Conservation (phyloP, 2,888 invertebrate genomes). For the Griposia aprilina region DNA sequence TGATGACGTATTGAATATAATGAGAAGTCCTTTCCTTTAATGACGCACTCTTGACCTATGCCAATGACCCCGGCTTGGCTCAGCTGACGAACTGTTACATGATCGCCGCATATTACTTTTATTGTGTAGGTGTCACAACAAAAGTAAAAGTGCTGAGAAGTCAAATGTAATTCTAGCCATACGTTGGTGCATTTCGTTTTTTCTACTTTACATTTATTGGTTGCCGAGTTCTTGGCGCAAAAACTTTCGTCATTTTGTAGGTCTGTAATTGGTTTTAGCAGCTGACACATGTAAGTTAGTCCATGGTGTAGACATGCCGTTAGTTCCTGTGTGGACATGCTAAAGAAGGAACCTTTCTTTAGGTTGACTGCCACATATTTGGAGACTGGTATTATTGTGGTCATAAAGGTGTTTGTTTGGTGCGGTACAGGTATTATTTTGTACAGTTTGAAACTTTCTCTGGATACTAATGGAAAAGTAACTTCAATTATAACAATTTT, state of each 20-base stretch:
- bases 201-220: neutral
- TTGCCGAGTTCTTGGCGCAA: neutral
- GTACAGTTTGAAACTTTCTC: conserved; percentile 15
- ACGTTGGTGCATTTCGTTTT: conserved; percentile 3
- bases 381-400: conserved; percentile 13
- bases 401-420: too few relatives aligned
- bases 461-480: conserved; percentile 1
- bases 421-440: conserved; percentile 12
- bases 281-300: neutral
- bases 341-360: conserved; percentile 3
- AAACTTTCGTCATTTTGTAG: conserved; percentile 10
- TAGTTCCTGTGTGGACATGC: neutral
- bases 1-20: conserved; percentile 22
- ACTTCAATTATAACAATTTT: too few relatives aligned
- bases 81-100: conserved; percentile 23
- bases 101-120: conserved; percentile 19
- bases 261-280: conserved; percentile 10
- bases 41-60: conserved; percentile 5
- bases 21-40: conserved; percentile 20
- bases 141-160: conserved; percentile 9
- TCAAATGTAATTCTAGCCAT: conserved; percentile 13
- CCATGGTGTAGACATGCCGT: neutral
- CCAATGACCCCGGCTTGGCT: conserved; percentile 10
- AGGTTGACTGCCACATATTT: conserved; percentile 19
- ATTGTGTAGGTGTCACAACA: conserved; percentile 20